Evolutionary conservation across 2,113 vertebrate genomes (phyloP).

Genomic region (Antennarius striatus): DNA sequence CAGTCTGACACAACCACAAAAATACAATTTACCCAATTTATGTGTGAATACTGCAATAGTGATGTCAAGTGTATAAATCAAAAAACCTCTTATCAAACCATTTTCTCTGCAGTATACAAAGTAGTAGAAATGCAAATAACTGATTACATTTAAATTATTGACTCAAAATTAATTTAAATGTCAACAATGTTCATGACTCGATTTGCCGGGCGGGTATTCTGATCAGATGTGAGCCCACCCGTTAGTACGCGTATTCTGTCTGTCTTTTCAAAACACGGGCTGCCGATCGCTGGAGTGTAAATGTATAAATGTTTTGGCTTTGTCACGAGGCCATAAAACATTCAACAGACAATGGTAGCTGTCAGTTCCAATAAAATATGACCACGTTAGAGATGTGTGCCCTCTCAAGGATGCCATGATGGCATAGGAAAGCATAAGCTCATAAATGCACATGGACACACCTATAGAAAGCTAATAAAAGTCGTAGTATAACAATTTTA

Average conservation of each 20-base stretch:
- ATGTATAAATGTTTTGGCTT: slow-evolving; percentile 13
- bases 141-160: background rate
- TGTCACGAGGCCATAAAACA: slow-evolving; percentile 29
- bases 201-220: background rate
- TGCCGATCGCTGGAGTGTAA: slow-evolving; percentile 15
- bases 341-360: slow-evolving; percentile 14
- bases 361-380: slow-evolving; percentile 13
- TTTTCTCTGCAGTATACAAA: background rate
- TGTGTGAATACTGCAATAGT: slow-evolving; percentile 15
- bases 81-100: background rate
- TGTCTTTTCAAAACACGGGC: background rate
- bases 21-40: background rate
- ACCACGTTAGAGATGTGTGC: slow-evolving; percentile 7
- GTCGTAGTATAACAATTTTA: too few relatives aligned
- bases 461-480: too few relatives aligned
- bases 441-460: background rate
- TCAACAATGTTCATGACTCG: background rate
- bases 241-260: background rate
- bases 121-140: slow-evolving; percentile 4
- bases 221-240: background rate
- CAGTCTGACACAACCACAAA: background rate
- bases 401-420: slow-evolving; percentile 9
- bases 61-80: slow-evolving; percentile 5
- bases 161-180: background rate
- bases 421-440: slow-evolving; percentile 5